These are phyloP conservation scores for Euspilapteryx auroguttella DNA, from an alignment of 2,888 invertebrate genomes.

Conservation along the genomic window DNA sequence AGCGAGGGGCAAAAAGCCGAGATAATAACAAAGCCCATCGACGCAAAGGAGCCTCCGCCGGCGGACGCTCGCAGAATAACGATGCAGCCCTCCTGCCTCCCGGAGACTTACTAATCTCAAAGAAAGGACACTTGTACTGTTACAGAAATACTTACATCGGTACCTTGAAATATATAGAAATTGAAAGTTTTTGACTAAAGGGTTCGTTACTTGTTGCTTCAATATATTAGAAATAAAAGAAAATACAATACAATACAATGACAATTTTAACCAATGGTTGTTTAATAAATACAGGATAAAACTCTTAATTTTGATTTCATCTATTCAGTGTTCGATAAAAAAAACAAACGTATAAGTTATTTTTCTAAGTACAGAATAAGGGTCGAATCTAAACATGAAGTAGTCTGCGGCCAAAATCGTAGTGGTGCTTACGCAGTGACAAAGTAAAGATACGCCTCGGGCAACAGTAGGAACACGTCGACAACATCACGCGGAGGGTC, in stretches of 20 bases:
- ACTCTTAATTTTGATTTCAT: no score
- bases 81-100: conserved; percentile 16
- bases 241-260: no score
- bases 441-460: conserved; percentile 31
- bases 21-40: conserved; percentile 50
- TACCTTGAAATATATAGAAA: no score
- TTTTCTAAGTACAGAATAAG: background rate
- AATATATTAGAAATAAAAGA: no score
- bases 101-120: background rate
- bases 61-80: conserved; percentile 40
- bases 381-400: conserved; percentile 8
- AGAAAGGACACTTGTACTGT: no score
- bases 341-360: background rate
- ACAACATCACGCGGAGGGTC: conserved; percentile 38
- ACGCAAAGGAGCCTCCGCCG: conserved; percentile 34
- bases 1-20: conserved; percentile 52
- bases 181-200: no score
- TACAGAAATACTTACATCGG: no score
- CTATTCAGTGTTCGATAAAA: no score
- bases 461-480: conserved; percentile 45
- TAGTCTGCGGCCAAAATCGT: conserved; percentile 30
- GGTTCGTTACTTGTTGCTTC: no score
- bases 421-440: conserved; percentile 37
- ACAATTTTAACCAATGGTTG: no score
- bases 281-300: no score